A percentile compares a stretch with the other conserved stretches of the same genome.
phyloP scores from a whole-genome alignment of 2,797 vertebrate species.

The Rhabdomys pumilio region DNA sequence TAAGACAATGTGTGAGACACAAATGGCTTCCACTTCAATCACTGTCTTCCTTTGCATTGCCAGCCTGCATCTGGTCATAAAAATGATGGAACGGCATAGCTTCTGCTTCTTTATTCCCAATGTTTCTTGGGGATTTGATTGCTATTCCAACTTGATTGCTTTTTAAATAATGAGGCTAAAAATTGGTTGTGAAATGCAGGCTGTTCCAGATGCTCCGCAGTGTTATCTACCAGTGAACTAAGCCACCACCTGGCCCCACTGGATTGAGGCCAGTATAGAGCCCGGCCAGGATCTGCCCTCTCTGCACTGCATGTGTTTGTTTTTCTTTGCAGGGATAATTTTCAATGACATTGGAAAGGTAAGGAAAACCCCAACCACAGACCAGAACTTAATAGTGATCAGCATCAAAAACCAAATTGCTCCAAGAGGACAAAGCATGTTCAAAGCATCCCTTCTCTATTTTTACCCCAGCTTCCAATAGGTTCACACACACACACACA shows the following conservation, averaged over 20 bases:
- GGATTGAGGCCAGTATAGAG: neutral
- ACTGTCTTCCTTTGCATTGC: neutral
- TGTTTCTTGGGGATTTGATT: conserved; percentile 54
- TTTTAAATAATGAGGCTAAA: neutral
- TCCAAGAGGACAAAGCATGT: neutral
- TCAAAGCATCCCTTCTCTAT: accelerated
- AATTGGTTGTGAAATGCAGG: neutral
- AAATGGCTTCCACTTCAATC: neutral
- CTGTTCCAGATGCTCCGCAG: neutral
- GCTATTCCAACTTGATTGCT: conserved; percentile 4
- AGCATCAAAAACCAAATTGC: accelerated
- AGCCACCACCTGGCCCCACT: neutral
- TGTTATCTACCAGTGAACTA: neutral
- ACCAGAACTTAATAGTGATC: neutral
- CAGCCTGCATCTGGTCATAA: conserved; percentile 3
- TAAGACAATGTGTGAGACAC: neutral
- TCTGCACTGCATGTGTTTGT: neutral
- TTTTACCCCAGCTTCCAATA: neutral
- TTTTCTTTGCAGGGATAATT: neutral
- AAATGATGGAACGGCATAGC: neutral
- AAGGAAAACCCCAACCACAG: neutral
- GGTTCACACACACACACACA: neutral
- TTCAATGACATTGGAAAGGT: neutral
- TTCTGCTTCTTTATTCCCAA: neutral
- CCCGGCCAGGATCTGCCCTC: neutral